Evolutionary conservation across 2,888 invertebrate species (phyloP), one percentile per base, ranked within the genome.

Genomic region (Pterostichus madidus): DNA sequence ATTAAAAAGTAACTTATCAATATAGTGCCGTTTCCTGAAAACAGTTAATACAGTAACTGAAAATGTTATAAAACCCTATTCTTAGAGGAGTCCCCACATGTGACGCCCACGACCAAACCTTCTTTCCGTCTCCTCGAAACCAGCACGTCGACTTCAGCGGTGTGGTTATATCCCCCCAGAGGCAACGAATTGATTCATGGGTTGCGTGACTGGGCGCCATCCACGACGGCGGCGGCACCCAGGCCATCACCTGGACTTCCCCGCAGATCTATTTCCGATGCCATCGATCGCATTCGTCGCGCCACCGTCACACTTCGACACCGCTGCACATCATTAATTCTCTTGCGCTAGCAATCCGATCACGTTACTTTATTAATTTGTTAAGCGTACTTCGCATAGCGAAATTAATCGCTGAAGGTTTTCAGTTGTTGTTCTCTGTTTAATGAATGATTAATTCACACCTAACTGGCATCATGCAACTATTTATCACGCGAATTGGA

Each of bases 331-430:
- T 59, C 49, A 80, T 80, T 71, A 68, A 80, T 80, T 32, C 32
- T 24, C 17, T 24, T 6, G 49, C 49, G 17, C 53, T 24, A n/a
- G 68, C 49, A 73, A 80, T 81, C 81, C 31, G 75, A 46, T 81
- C 81, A 49, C 49, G 81, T 81, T 81, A 81, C 81, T 81, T 75
- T 81, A 81, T 81, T 81, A 81, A 81, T 81, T 81, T 81, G 81
- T 81, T 81, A 81, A 81, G 32, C 75, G 81, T 32, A 8, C 35
- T 53, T 3, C 24, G 31, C 35, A 24, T 17, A 17, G 31, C 64
- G 31, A 71, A 71, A 71, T 71, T 71, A 77, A 56, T 56, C 77
- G 77, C 53, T 35, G 56, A 71, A 39, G 39, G 71, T 71, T 71
- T 71, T 53, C 52, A 52, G 49, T 32, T 75, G 49, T 71, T 52